Evolutionary conservation across 2,113 vertebrate genomes (phyloP), one percentile per base, ranked within the genome.

Genomic region (Myocastor coypus): DNA sequence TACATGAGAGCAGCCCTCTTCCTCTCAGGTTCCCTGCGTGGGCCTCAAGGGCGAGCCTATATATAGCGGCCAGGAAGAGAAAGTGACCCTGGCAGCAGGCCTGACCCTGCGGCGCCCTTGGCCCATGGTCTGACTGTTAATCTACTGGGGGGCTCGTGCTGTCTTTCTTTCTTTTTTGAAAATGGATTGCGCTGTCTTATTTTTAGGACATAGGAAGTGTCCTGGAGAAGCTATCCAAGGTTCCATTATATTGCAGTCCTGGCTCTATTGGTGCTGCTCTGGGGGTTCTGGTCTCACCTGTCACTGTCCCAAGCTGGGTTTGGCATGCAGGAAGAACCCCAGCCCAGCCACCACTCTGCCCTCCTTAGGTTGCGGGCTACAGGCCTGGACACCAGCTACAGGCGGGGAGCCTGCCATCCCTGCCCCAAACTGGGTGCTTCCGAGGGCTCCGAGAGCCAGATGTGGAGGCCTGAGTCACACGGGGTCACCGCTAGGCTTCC

Each of bases 201-300:
- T 97, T 95, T 96, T 91, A 96, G 86, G 37, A 83, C 37, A 50
- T 1, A 16, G 66, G 52, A 92, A 82, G 64, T n/a, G 64, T 89
- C 69, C 9, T 20, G 52, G 42, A 77, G 63, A 84, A 82, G 66
- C 28, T 80, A 16, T 30, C 50, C 88, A 85, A 42, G 28, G 66
- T 3, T n/a, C 34, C 16, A 7, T 91, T 94, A 82, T 73, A 63
- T 40, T 37, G 8, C 52, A 68, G 5, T 7, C 10, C 20, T 64
- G 7, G 46, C 16, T 20, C 14, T 12, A 37, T 26, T 0, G 57
- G 77, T 2, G 12, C 10, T 28, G 61, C 64, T 24, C 4, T 57
- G 40, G 8, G 32, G 46, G 7, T n/a, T 78, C 42, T 13, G 64
- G 17, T n/a, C 87, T 24, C 71, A n/a, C 66, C 32, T 7, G 11